Conservation (phyloP, 2,113 vertebrate species). For the Mobula hypostoma region DNA sequence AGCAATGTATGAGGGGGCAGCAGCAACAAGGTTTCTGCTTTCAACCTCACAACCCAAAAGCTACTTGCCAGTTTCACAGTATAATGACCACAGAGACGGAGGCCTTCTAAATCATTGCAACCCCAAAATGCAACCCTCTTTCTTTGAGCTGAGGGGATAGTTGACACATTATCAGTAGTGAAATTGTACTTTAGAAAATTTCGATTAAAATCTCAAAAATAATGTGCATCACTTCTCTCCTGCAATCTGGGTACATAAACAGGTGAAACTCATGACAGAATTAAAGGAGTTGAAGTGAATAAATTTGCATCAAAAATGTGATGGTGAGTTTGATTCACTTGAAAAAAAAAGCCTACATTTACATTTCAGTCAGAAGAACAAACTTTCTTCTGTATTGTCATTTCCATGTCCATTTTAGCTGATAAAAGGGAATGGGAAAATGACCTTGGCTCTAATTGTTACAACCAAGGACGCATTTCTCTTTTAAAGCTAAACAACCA, state of each 20-base stretch:
- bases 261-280: neutral
- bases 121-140: no score
- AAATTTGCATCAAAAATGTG: constrained; percentile 21
- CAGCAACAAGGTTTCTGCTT: no score
- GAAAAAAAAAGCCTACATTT: constrained; percentile 39
- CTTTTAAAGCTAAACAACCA: constrained; percentile 31
- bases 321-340: constrained; percentile 37
- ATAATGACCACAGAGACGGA: no score
- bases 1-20: no score
- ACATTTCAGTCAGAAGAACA: constrained; percentile 41
- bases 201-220: neutral
- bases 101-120: no score
- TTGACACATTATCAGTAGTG: neutral
- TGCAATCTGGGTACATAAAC: neutral
- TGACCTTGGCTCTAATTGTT: constrained; percentile 34
- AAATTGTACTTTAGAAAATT: neutral
- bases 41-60: no score
- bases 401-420: constrained; percentile 40
- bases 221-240: neutral
- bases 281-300: constrained; percentile 36
- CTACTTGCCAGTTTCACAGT: no score
- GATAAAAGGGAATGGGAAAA: constrained; percentile 35
- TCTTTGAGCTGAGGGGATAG: neutral
- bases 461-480: constrained; percentile 35
- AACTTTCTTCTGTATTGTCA: constrained; percentile 41